Conservation (phyloP, 2,888 invertebrate genomes). For the Alitta virens region DNA sequence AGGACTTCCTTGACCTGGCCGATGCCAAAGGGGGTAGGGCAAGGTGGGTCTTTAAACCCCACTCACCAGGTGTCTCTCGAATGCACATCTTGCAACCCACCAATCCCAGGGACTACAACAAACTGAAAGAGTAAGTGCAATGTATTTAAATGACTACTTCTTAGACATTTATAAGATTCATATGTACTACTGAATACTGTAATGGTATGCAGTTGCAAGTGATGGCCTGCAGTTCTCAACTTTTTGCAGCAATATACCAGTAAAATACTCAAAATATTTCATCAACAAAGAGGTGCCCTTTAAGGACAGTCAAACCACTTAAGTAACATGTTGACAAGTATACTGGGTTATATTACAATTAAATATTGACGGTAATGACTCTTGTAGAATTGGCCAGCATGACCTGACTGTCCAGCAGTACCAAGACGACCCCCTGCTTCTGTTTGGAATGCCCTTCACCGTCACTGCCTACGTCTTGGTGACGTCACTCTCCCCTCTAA, state of each 20-base stretch:
- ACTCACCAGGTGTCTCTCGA: too few species aligned
- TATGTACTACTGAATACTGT: too few species aligned
- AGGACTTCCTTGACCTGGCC: constrained; percentile 33
- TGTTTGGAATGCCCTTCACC: constrained; percentile 45
- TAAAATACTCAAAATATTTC: too few species aligned
- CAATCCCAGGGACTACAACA: constrained; percentile 12
- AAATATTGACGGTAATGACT: constrained; percentile 10
- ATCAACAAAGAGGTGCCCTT: too few species aligned
- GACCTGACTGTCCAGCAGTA: constrained; percentile 17
- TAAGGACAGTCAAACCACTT: too few species aligned
- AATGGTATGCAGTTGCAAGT: too few species aligned
- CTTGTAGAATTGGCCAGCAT: constrained; percentile 8
- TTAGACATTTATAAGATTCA: too few species aligned
- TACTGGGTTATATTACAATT: constrained; percentile 16
- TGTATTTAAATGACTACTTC: too few species aligned
- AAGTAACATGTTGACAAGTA: too few species aligned
- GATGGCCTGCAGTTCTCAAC: too few species aligned
- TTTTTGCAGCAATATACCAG: too few species aligned
- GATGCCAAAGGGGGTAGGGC: constrained; percentile 8
- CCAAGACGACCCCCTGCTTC: constrained; percentile 34
- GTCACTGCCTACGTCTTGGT: constrained; percentile 50
- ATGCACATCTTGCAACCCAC: constrained; percentile 18
- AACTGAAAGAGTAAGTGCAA: constrained; percentile 17
- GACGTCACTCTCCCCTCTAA: constrained; percentile 50
- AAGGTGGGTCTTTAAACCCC: constrained; percentile 19